Evolutionary conservation across 2,888 invertebrate genomes (phyloP), one percentile per base, ranked within the genome.

Genomic region (Mylabris sibirica): DNA sequence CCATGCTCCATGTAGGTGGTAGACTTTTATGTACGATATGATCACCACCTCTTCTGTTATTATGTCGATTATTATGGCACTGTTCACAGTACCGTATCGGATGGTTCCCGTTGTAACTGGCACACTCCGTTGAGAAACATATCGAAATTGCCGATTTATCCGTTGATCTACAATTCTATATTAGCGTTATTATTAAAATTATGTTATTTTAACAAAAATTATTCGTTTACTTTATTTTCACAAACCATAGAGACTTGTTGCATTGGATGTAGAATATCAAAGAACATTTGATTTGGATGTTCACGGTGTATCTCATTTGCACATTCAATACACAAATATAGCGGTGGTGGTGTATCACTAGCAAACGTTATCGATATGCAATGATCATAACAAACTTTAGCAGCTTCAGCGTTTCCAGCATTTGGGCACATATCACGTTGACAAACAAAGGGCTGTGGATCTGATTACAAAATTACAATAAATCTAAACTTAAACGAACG

Each of bases 61-160:
- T 96, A 85, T 97, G 97, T 0, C 96, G 89, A 83, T 92, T 94
- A 78, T 93, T 92, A 85, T 96, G 95, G 80, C 97, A 97, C 80
- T 96, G 95, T 75, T 91, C 89, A 83, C 97, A 97, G 83, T 96
- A 96, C 61, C 98, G 90, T 72, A 99, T 97, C 1, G 99, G 99
- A 82, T 96, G 95, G 83, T 97, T 97, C 35, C 96, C 95, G 84
- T 99, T 99, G 82, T 95, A 96, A 81, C 95, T 95, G 53, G 97
- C 97, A 83, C 99, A 99, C 84, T 99, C 99, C 60, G 93, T 94
- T 0, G 97, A 96, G 85, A 99, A 99, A 83, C 99, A 99, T 62
- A 98, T 97, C 11, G 96, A 95, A 72, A 96, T 92, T 0, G 98
- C 98, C 2, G 94, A 91, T 84, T 97, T 98, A 77, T 97, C 96